Conservation (phyloP, 2,888 invertebrate species). For the Mimachlamys varia region DNA sequence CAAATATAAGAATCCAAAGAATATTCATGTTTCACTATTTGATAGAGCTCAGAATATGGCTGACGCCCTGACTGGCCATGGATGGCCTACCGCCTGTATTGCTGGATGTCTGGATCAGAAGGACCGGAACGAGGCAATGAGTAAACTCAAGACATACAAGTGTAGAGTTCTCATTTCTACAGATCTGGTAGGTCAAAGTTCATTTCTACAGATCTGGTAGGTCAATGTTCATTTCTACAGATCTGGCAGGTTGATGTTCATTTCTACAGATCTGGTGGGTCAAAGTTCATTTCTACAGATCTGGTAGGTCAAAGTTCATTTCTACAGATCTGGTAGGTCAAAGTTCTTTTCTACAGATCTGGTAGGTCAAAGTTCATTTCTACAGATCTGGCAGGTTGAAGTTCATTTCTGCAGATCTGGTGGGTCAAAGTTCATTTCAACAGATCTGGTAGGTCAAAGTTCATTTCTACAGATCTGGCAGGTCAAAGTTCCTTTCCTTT, state of each 20-base stretch:
- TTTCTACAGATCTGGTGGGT: constrained; percentile 89
- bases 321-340: constrained; percentile 88
- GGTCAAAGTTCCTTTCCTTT: too few species aligned
- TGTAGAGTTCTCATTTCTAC: constrained; percentile 94
- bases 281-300: neutral
- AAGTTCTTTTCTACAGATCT: constrained; percentile 87
- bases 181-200: constrained; percentile 83
- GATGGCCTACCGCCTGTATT: constrained; percentile 91
- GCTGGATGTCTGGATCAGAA: constrained; percentile 91
- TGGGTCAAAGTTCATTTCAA: neutral
- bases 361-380: constrained; percentile 84
- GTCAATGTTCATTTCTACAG: constrained; percentile 87
- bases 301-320: constrained; percentile 85
- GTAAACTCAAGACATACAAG: constrained; percentile 90
- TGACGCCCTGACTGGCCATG: constrained; percentile 87
- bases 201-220: constrained; percentile 88
- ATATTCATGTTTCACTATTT: constrained; percentile 51
- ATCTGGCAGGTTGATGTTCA: constrained; percentile 80
- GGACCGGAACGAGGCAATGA: constrained; percentile 89
- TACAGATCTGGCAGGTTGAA: constrained; percentile 86
- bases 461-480: too few species aligned
- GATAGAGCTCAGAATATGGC: constrained; percentile 90
- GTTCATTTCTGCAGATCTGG: neutral
- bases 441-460: too few species aligned
- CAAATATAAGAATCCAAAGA: too few species aligned